Percentiles rank a stretch among this genome's conserved stretches.
These are phyloP conservation scores for Apodemus agrarius DNA, from an alignment of 2,797 vertebrate species.

Conservation along the genomic window DNA sequence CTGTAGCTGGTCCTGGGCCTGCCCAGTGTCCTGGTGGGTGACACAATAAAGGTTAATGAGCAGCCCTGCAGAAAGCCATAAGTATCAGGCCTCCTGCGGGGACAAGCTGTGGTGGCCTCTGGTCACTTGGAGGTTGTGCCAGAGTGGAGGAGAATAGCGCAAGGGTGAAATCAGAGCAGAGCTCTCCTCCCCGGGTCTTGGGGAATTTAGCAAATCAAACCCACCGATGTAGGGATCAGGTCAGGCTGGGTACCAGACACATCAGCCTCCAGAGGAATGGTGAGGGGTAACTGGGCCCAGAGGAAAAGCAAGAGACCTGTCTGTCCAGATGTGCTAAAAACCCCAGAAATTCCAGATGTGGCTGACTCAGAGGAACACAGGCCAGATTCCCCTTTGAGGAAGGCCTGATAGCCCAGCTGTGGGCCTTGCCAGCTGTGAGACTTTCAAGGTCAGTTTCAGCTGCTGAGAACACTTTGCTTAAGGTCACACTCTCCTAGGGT, in stretches of 20 bases:
- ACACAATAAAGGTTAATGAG: conserved; percentile 66
- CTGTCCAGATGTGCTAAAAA: conserved; percentile 44
- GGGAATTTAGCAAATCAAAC: conserved; percentile 62
- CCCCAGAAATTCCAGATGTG: not conserved
- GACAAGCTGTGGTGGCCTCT: conserved; percentile 43
- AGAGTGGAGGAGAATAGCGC: not conserved
- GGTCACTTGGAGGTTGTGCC: not conserved
- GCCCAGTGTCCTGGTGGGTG: conserved; percentile 38
- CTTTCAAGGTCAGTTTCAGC: conserved; percentile 3
- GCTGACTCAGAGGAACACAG: not conserved
- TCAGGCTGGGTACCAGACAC: conserved; percentile 3
- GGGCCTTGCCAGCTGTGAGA: not conserved
- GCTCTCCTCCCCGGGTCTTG: not conserved
- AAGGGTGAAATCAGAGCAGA: conserved; percentile 19
- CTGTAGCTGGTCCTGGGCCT: conserved; percentile 20
- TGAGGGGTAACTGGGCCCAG: not conserved
- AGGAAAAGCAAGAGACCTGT: conserved; percentile 27
- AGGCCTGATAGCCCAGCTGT: not conserved
- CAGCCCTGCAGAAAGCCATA: conserved; percentile 40
- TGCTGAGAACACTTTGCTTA: not conserved
- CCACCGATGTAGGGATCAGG: not conserved
- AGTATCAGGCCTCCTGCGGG: conserved; percentile 35
- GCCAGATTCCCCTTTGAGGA: not conserved
- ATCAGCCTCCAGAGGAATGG: not conserved
- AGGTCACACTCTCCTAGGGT: not conserved